Conservation (phyloP, 2,113 vertebrate species). For the Lamprotornis superbus region DNA sequence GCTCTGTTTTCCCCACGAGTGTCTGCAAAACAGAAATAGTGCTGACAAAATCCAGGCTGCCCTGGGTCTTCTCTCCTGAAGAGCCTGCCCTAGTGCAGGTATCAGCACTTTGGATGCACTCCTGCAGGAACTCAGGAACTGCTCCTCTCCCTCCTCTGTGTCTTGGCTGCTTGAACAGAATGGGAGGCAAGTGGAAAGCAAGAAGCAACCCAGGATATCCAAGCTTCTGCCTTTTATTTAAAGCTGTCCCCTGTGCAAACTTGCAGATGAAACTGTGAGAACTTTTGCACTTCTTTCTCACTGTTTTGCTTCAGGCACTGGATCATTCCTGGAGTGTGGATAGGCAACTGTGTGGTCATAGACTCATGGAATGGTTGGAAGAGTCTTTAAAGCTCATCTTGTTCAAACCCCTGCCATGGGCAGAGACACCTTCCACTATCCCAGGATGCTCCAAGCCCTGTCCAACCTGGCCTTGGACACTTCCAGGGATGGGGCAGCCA, state of each 20-base stretch:
- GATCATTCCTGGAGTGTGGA: not conserved
- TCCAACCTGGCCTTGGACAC: not conserved
- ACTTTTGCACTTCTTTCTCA: not conserved
- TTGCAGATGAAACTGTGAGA: not conserved
- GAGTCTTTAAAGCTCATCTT: not conserved
- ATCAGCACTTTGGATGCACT: not conserved
- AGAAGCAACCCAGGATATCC: not conserved
- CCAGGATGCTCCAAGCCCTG: accelerated
- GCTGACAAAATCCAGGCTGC: not conserved
- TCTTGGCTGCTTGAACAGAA: not conserved
- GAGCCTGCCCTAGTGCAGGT: too few relatives aligned
- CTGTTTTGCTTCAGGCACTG: not conserved
- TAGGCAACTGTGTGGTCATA: accelerated
- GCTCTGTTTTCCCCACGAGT: not conserved
- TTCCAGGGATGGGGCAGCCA: not conserved
- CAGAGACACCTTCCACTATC: not conserved
- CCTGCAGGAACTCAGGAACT: accelerated
- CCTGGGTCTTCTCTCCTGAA: not conserved
- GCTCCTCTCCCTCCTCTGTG: not conserved
- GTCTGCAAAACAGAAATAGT: not conserved
- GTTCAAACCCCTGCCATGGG: not conserved
- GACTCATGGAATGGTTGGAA: not conserved
- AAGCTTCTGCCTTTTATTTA: not conserved
- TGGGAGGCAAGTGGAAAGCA: accelerated
- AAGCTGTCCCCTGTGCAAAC: not conserved